Conservation (phyloP, 2,113 vertebrate genomes). For the Atlantisia rogersi region DNA sequence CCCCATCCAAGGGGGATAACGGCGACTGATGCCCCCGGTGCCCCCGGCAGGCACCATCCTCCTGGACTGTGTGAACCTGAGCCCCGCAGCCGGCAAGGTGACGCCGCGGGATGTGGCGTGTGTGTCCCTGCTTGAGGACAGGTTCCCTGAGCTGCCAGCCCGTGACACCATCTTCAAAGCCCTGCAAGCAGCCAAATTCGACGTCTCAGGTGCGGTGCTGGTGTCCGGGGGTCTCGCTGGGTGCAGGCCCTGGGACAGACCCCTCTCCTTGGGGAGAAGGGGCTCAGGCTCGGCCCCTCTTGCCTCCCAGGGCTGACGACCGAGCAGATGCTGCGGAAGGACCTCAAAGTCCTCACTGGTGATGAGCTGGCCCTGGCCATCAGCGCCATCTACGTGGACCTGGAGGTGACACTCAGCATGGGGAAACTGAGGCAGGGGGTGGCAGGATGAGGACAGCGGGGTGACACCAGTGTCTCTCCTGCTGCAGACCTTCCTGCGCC, state of each 20-base stretch:
- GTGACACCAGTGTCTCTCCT: rapidly evolving
- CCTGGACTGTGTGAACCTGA: slow-evolving; percentile 92
- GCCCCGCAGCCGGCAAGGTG: slow-evolving; percentile 85
- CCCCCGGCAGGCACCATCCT: slow-evolving; percentile 81
- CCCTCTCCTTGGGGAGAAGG: background rate
- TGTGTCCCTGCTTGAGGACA: slow-evolving; percentile 74
- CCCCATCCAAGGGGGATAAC: rapidly evolving
- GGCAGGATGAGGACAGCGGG: rapidly evolving
- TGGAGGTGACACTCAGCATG: slow-evolving; percentile 76
- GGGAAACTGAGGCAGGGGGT: background rate
- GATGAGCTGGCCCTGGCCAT: slow-evolving; percentile 74
- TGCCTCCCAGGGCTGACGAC: slow-evolving; percentile 81
- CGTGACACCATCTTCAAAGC: slow-evolving; percentile 78
- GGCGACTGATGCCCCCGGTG: rapidly evolving
- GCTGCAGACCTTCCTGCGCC: slow-evolving; percentile 81
- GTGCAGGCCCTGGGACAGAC: rapidly evolving
- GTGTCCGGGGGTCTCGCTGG: background rate
- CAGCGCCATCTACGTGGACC: slow-evolving; percentile 84
- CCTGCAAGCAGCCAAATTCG: slow-evolving; percentile 87
- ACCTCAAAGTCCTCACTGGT: slow-evolving; percentile 83
- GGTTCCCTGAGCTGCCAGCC: slow-evolving; percentile 82
- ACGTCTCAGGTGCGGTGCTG: slow-evolving; percentile 81
- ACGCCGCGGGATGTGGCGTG: slow-evolving; percentile 84
- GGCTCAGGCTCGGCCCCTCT: background rate
- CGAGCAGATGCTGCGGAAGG: slow-evolving; percentile 92